phyloP scores from a whole-genome alignment of 2,797 vertebrate species.

The Gymnodraco acuticeps region DNA sequence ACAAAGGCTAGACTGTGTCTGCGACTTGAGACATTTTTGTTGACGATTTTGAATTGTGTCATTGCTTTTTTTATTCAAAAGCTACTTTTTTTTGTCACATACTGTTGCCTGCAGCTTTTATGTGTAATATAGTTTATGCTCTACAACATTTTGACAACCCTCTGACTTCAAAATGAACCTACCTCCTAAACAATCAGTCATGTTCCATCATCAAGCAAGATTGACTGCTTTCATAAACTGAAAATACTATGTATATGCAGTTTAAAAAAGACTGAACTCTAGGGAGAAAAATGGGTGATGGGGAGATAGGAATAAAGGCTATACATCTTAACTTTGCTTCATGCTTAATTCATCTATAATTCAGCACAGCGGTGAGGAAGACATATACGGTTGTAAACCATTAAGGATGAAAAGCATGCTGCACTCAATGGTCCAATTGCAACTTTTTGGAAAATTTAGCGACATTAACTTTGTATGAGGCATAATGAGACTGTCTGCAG shows the following conservation, averaged over 20 bases:
- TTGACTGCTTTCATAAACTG: conserved; percentile 26
- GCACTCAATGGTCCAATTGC: conserved; percentile 22
- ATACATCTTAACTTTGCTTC: conserved; percentile 57
- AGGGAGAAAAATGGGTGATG: conserved; percentile 17
- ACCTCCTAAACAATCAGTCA: background rate
- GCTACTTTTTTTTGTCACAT: background rate
- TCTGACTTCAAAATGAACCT: background rate
- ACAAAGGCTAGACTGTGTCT: background rate
- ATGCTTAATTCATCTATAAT: conserved; percentile 69
- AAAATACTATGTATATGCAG: conserved; percentile 9
- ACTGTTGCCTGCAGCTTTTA: background rate
- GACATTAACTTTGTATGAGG: conserved; percentile 32
- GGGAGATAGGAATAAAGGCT: conserved; percentile 51
- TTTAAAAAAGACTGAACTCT: conserved; percentile 31
- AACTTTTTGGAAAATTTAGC: conserved; percentile 46
- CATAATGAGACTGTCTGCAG: conserved; percentile 38
- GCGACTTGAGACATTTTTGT: conserved; percentile 1
- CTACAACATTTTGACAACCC: background rate
- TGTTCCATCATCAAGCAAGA: conserved; percentile 10
- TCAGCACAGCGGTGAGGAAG: conserved; percentile 39
- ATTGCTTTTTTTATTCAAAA: conserved; percentile 9
- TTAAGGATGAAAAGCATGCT: conserved; percentile 14
- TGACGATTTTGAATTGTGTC: conserved; percentile 16
- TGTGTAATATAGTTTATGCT: background rate
- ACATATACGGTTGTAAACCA: conserved; percentile 43